These are phyloP conservation scores for Xiphorhynchus erythropygius DNA, from an alignment of 2,797 vertebrate species.

Conservation along the genomic window DNA sequence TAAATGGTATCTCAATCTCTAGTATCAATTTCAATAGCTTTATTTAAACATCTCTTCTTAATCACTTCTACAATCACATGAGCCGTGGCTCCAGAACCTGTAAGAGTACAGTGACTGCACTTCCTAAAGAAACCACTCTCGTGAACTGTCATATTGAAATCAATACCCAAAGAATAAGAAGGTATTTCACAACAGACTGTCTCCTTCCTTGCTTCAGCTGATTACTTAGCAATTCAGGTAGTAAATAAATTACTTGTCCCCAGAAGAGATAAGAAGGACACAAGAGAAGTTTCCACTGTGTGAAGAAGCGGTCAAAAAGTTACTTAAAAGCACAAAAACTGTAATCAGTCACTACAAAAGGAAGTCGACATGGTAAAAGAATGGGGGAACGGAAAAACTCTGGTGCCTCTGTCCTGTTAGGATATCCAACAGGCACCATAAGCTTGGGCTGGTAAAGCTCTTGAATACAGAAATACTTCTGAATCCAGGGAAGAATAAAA, in stretches of 20 bases:
- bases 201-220: background rate
- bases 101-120: background rate
- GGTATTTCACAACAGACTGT: background rate
- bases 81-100: background rate
- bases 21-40: background rate
- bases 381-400: background rate
- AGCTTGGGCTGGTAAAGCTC: background rate
- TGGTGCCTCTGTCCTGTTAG: background rate
- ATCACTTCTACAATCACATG: background rate
- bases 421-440: background rate
- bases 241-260: background rate
- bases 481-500: background rate
- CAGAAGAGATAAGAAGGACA: background rate
- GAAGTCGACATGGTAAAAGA: background rate
- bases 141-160: background rate
- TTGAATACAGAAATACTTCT: background rate
- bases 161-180: background rate
- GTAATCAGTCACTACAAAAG: background rate
- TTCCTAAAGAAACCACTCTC: background rate
- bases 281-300: background rate
- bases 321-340: background rate
- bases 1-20: background rate
- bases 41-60: background rate
- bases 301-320: background rate
- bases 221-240: background rate